These are phyloP conservation scores for Chloroceryle inda DNA, from an alignment of 2,797 vertebrate genomes.

Conservation along the genomic window DNA sequence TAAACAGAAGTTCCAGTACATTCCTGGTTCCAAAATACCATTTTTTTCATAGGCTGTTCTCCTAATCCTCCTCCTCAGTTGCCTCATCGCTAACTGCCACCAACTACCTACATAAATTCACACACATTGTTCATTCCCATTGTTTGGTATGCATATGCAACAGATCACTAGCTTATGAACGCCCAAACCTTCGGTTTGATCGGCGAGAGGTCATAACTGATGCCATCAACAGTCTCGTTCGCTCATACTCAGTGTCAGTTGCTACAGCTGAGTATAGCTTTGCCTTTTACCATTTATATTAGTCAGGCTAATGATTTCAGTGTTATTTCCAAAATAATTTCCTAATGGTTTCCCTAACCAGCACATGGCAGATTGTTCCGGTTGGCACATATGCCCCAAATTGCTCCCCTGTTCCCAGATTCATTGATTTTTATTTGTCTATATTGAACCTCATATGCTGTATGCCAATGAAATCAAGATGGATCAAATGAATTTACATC, in stretches of 20 bases:
- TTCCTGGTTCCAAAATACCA: background rate
- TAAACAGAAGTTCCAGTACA: background rate
- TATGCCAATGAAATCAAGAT: background rate
- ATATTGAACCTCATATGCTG: background rate
- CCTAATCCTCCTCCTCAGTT: background rate
- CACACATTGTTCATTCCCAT: background rate
- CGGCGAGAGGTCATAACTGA: background rate
- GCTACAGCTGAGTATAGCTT: background rate
- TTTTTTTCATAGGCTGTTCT: background rate
- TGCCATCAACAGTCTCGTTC: background rate
- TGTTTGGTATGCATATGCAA: background rate
- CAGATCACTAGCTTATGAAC: background rate
- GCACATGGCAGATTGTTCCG: background rate
- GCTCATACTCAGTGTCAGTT: background rate
- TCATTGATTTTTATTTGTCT: slow-evolving; percentile 50
- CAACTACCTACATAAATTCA: background rate
- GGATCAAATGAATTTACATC: background rate
- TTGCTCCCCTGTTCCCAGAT: slow-evolving; percentile 29
- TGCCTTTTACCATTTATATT: background rate
- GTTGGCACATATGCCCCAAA: background rate
- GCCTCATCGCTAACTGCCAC: background rate
- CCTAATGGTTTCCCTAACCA: background rate
- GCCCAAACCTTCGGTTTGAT: background rate
- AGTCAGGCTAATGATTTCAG: background rate
- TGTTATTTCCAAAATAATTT: slow-evolving; percentile 42